Percentiles rank a stretch among this genome's conserved stretches.
Evolutionary conservation across 2,797 vertebrate species (phyloP).

Genomic region (Takifugu rubripes): DNA sequence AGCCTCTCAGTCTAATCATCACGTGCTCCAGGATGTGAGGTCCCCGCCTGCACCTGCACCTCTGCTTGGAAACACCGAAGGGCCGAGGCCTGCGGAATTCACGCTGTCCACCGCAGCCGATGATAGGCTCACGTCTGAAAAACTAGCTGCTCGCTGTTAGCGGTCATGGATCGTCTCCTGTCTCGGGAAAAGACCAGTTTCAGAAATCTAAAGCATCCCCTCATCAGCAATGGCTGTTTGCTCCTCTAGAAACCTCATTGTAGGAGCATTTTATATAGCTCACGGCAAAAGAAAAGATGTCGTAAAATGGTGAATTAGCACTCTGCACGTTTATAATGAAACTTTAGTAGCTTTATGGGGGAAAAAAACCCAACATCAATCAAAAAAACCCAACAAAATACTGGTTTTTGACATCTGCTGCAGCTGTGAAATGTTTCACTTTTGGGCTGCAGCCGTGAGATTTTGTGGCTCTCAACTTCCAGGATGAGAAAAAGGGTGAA

Average conservation of each 20-base stretch:
- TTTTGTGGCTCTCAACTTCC: not conserved
- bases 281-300: too few relatives aligned
- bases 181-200: constrained; percentile 34
- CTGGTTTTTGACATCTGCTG: too few relatives aligned
- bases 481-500: constrained; percentile 26
- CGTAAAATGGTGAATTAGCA: too few relatives aligned
- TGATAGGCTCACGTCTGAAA: constrained; percentile 67
- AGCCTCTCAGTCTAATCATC: constrained; percentile 49
- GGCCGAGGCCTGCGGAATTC: constrained; percentile 53
- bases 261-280: too few relatives aligned
- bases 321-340: too few relatives aligned
- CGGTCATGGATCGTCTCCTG: constrained; percentile 37
- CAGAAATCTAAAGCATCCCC: constrained; percentile 29
- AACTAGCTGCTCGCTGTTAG: constrained; percentile 12
- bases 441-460: too few relatives aligned
- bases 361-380: too few relatives aligned
- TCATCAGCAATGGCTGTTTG: too few relatives aligned
- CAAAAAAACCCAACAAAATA: too few relatives aligned
- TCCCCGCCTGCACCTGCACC: constrained; percentile 62
- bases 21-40: constrained; percentile 48
- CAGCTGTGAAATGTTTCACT: too few relatives aligned
- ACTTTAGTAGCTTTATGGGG: too few relatives aligned
- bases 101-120: constrained; percentile 38
- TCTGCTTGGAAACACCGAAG: constrained; percentile 41
- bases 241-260: too few relatives aligned